Conservation (phyloP, 2,888 invertebrate genomes). For the Maniola hyperantus region DNA sequence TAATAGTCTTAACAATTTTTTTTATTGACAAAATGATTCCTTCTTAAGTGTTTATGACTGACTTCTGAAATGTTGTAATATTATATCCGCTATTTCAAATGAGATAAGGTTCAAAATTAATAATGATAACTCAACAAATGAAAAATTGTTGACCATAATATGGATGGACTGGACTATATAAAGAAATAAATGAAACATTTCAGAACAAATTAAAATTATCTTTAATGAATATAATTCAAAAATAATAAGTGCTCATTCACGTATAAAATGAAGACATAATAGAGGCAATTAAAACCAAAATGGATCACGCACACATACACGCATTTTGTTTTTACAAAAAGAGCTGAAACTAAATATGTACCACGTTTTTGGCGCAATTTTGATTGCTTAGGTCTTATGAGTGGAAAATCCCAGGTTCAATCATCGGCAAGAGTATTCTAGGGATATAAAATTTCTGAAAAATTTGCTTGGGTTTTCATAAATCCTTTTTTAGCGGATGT, state of each 20-base stretch:
- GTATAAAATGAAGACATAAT: slow-evolving; percentile 4
- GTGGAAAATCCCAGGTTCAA: no score
- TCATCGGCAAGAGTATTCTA: no score
- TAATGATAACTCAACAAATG: background rate
- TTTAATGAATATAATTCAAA: background rate
- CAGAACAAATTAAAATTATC: background rate
- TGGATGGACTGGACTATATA: background rate
- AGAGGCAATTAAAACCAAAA: background rate
- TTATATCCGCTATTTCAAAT: background rate
- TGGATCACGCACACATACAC: background rate
- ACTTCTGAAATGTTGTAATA: background rate
- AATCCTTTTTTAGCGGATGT: no score
- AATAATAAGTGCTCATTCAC: background rate
- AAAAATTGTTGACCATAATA: background rate
- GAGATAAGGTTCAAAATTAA: background rate
- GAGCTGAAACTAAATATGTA: slow-evolving; percentile 38
- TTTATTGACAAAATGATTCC: background rate
- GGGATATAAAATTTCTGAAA: no score
- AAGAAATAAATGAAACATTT: background rate
- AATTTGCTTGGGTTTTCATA: no score
- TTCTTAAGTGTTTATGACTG: background rate
- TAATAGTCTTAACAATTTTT: background rate
- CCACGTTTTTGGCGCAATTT: no score
- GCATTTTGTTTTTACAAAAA: slow-evolving; percentile 19
- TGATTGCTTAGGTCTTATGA: no score